Percentiles rank a stretch among this genome's conserved stretches.
Conservation (phyloP, 2,888 invertebrate genomes). For the Podotricha telesiphe region DNA sequence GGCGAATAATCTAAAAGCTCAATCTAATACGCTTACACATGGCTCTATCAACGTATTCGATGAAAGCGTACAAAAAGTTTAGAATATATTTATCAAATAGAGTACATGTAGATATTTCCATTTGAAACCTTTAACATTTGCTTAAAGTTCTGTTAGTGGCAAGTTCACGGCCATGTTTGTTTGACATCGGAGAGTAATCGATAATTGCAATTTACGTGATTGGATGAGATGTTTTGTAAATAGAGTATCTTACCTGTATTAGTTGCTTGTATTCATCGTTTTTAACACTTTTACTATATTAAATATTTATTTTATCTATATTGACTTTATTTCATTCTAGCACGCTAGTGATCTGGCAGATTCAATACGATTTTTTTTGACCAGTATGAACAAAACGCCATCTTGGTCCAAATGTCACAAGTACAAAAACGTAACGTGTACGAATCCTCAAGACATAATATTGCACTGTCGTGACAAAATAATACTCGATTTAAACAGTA, state of each 20-base stretch:
- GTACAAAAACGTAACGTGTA: constrained; percentile 48
- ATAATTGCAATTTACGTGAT: background rate
- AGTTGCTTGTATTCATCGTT: background rate
- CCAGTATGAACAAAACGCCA: constrained; percentile 52
- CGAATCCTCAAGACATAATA: constrained; percentile 53
- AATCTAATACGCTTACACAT: background rate
- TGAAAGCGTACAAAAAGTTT: background rate
- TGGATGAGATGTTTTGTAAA: background rate
- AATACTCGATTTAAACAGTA: constrained; percentile 49
- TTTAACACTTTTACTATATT: background rate
- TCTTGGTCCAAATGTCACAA: constrained; percentile 57
- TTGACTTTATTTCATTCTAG: constrained; percentile 49
- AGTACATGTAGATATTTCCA: background rate
- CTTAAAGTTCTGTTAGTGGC: background rate
- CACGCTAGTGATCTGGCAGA: constrained; percentile 61
- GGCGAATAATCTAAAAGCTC: background rate
- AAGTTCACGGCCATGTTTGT: background rate
- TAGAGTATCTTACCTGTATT: background rate
- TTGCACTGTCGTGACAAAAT: constrained; percentile 49
- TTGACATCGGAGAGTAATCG: constrained; percentile 3
- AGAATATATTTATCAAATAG: background rate
- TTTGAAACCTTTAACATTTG: background rate
- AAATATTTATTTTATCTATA: background rate
- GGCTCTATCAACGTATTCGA: background rate
- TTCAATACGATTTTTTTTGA: constrained; percentile 53